Conservation (phyloP, 2,113 vertebrate genomes). For the Phoxinus phoxinus region DNA sequence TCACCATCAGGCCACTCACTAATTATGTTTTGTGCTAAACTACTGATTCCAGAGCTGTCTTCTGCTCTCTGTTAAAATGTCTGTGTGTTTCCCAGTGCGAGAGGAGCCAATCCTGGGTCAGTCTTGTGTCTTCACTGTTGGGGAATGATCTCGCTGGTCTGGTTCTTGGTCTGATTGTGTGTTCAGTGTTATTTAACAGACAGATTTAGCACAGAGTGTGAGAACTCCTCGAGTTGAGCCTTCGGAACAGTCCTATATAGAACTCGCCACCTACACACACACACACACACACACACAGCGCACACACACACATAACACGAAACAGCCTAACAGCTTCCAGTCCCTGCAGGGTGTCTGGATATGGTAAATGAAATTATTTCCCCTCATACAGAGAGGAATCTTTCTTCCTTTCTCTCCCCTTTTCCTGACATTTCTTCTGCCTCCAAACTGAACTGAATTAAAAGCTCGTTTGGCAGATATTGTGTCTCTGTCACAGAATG, state of each 20-base stretch:
- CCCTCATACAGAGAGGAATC: slow-evolving; percentile 18
- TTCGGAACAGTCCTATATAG: slow-evolving; percentile 18
- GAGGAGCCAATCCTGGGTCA: background rate
- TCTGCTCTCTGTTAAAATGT: background rate
- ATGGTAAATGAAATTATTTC: slow-evolving; percentile 34
- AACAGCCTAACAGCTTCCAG: slow-evolving; percentile 16
- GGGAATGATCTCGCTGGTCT: background rate
- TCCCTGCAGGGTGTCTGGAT: slow-evolving; percentile 28
- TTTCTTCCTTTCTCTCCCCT: background rate
- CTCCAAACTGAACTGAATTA: slow-evolving; percentile 33
- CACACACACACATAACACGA: background rate
- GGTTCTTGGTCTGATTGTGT: background rate
- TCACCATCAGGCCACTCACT: slow-evolving; percentile 15
- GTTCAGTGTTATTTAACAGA: slow-evolving; percentile 32
- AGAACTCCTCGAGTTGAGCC: slow-evolving; percentile 26
- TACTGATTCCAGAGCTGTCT: slow-evolving; percentile 24
- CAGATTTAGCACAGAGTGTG: slow-evolving; percentile 38
- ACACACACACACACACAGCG: background rate
- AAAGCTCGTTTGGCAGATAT: slow-evolving; percentile 28
- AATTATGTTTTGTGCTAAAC: background rate
- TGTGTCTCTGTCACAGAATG: slow-evolving; percentile 33
- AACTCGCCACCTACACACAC: slow-evolving; percentile 14
- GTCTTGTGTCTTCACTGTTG: background rate
- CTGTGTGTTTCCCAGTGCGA: background rate
- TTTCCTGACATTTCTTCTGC: slow-evolving; percentile 18